These are phyloP conservation scores for Acanthochromis polyacanthus DNA, from an alignment of 2,113 vertebrate genomes.

Conservation along the genomic window DNA sequence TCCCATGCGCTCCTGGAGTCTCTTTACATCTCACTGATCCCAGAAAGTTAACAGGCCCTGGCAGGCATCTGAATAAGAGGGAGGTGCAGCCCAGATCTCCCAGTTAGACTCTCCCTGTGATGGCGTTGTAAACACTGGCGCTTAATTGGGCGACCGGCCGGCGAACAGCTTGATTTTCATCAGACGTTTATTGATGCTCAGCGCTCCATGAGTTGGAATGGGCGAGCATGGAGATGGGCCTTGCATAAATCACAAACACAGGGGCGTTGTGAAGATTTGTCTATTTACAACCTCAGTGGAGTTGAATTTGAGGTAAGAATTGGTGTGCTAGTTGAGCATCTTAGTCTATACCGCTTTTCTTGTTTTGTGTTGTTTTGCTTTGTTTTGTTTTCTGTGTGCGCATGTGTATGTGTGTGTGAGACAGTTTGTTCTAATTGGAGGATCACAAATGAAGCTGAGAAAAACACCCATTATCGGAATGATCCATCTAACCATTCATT, in stretches of 20 bases:
- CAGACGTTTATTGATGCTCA: constrained; percentile 53
- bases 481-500: constrained; percentile 28
- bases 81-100: constrained; percentile 59
- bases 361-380: neutral
- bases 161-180: constrained; percentile 64
- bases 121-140: constrained; percentile 54
- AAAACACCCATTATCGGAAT: constrained; percentile 18
- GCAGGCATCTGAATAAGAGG: constrained; percentile 74
- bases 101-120: constrained; percentile 56
- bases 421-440: constrained; percentile 3
- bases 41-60: constrained; percentile 67
- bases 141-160: constrained; percentile 61
- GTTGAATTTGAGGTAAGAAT: constrained; percentile 37
- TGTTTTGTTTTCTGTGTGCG: too few relatives aligned
- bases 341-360: neutral
- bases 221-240: neutral
- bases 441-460: constrained; percentile 1
- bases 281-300: constrained; percentile 25
- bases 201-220: constrained; percentile 24
- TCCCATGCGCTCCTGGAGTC: constrained; percentile 36
- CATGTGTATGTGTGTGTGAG: too few relatives aligned
- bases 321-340: neutral
- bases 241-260: constrained; percentile 23
- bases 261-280: constrained; percentile 8
- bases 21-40: constrained; percentile 73